phyloP scores from a whole-genome alignment of 2,888 invertebrate genomes.

The Erynnis tages region DNA sequence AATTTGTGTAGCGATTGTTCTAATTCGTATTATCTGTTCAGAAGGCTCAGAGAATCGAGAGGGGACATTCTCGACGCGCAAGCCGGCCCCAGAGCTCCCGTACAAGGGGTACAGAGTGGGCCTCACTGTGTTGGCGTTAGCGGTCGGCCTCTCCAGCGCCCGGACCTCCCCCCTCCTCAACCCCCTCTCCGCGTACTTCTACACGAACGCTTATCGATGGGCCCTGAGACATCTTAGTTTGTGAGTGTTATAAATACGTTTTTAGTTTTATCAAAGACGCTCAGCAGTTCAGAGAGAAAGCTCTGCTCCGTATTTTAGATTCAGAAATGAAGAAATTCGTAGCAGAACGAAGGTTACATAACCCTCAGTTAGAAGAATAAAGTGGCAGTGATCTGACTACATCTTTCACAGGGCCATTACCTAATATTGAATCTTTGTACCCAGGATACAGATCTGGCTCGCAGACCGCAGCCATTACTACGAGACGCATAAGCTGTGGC shows the following conservation, averaged over 20 bases:
- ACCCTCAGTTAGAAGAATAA: too few relatives aligned
- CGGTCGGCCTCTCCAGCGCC: constrained; percentile 42
- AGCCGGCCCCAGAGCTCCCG: constrained; percentile 41
- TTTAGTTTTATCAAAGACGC: not conserved
- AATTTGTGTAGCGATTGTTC: too few relatives aligned
- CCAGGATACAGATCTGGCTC: constrained; percentile 56
- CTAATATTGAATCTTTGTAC: constrained; percentile 14
- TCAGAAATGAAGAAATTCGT: too few relatives aligned
- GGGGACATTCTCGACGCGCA: constrained; percentile 18
- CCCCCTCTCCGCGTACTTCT: constrained; percentile 49
- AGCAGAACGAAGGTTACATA: too few relatives aligned
- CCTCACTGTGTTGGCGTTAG: constrained; percentile 47
- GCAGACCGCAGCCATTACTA: constrained; percentile 48
- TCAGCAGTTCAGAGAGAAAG: too few relatives aligned
- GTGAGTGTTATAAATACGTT: constrained; percentile 42
- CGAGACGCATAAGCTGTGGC: constrained; percentile 56
- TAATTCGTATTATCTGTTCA: too few relatives aligned
- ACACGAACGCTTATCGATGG: constrained; percentile 59
- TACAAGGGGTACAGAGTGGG: constrained; percentile 46
- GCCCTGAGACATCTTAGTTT: constrained; percentile 53
- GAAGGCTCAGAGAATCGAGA: too few relatives aligned
- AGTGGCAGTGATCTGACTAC: too few relatives aligned
- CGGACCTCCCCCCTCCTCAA: constrained; percentile 44
- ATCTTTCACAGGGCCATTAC: not conserved
- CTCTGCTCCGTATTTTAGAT: not conserved